Conservation (phyloP, 2,797 vertebrate genomes). For the Molossus molossus region DNA sequence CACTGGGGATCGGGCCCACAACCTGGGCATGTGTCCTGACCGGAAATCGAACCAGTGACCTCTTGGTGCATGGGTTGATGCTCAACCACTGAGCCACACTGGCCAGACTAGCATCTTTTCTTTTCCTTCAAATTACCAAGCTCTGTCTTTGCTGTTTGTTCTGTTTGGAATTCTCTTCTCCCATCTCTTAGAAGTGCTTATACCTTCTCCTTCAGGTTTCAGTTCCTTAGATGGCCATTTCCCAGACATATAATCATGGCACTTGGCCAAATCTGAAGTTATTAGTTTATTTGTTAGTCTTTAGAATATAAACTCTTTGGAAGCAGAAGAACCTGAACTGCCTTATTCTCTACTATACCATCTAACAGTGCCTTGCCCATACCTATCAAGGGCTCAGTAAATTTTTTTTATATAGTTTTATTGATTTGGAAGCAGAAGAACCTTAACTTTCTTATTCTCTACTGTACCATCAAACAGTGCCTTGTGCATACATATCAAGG, state of each 20-base stretch:
- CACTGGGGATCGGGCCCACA: too few relatives aligned
- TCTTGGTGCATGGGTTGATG: too few relatives aligned
- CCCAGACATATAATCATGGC: neutral
- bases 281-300: conserved; percentile 1
- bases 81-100: too few relatives aligned
- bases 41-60: too few relatives aligned
- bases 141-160: neutral
- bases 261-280: neutral
- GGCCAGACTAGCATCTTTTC: neutral
- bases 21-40: too few relatives aligned
- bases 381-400: conserved; percentile 33
- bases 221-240: conserved; percentile 49
- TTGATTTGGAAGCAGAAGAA: conserved; percentile 8
- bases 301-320: conserved; percentile 17
- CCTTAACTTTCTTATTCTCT: neutral
- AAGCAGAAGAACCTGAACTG: conserved; percentile 30
- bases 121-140: neutral
- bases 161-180: conserved; percentile 3
- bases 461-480: neutral
- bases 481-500: neutral
- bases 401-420: neutral
- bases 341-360: neutral
- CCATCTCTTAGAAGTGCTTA: neutral
- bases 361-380: neutral
- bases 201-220: neutral